Conservation (phyloP, 2,888 invertebrate genomes). For the Phlogophora meticulosa region DNA sequence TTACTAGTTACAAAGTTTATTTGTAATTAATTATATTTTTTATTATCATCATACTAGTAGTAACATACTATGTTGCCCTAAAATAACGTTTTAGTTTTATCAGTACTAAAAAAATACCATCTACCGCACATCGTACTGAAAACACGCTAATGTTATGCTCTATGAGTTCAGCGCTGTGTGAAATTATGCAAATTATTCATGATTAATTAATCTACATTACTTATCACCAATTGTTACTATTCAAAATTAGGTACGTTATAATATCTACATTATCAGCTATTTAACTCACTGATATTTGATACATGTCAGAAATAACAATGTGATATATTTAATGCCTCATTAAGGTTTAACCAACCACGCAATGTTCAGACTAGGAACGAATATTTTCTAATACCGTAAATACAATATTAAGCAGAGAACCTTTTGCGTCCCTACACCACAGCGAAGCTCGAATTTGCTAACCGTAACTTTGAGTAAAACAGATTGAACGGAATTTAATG, state of each 20-base stretch:
- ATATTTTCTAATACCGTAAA: no score
- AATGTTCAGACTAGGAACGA: no score
- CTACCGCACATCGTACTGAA: background rate
- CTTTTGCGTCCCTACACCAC: constrained; percentile 6
- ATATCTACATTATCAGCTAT: background rate
- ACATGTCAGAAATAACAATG: no score
- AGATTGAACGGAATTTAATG: background rate
- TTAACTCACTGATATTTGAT: background rate
- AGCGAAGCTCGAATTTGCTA: background rate
- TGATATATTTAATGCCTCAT: no score
- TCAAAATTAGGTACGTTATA: background rate
- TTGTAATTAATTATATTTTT: constrained; percentile 2
- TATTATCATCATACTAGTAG: no score
- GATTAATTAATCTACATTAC: background rate
- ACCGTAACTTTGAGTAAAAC: background rate
- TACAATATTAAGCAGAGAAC: background rate
- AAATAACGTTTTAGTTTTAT: background rate
- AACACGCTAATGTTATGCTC: background rate
- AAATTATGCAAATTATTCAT: constrained; percentile 24
- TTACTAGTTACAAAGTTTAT: constrained; percentile 13
- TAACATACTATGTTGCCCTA: no score
- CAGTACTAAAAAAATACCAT: background rate
- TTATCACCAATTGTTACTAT: background rate
- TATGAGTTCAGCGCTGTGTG: background rate
- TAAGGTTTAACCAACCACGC: no score